Evolutionary conservation across 2,888 invertebrate genomes (phyloP).

Genomic region (Nomada fabriciana): DNA sequence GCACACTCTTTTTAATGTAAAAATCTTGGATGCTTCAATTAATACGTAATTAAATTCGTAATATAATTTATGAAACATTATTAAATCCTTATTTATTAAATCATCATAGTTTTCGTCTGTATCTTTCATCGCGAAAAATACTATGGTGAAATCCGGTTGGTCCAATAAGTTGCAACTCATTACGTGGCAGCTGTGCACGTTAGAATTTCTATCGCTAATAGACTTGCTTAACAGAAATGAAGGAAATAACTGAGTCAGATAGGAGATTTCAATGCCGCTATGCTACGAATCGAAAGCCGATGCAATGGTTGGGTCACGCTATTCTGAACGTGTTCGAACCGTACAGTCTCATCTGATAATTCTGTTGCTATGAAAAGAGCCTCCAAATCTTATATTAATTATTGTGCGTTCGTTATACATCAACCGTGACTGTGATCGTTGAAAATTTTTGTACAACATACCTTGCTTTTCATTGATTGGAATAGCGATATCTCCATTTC

Average conservation of each 20-base stretch:
- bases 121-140: neutral
- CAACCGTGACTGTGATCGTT: too few species aligned
- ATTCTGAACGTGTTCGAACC: constrained; percentile 10
- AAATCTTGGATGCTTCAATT: too few species aligned
- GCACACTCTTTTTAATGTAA: too few species aligned
- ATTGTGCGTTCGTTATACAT: too few species aligned
- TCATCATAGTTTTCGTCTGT: neutral
- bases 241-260: constrained; percentile 52
- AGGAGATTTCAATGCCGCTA: constrained; percentile 72
- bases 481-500: too few species aligned
- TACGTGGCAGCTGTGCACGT: neutral
- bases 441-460: too few species aligned
- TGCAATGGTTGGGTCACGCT: constrained; percentile 47
- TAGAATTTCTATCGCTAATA: neutral
- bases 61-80: neutral
- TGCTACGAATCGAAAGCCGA: constrained; percentile 69
- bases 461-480: too few species aligned
- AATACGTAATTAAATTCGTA: neutral
- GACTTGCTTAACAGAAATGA: neutral
- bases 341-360: too few species aligned
- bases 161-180: neutral
- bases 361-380: too few species aligned
- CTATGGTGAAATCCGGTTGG: neutral
- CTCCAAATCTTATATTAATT: too few species aligned
- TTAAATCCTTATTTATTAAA: neutral